Evolutionary conservation across 2,797 vertebrate genomes (phyloP), one percentile per base, ranked within the genome.

Genomic region (Girardinus metallicus): DNA sequence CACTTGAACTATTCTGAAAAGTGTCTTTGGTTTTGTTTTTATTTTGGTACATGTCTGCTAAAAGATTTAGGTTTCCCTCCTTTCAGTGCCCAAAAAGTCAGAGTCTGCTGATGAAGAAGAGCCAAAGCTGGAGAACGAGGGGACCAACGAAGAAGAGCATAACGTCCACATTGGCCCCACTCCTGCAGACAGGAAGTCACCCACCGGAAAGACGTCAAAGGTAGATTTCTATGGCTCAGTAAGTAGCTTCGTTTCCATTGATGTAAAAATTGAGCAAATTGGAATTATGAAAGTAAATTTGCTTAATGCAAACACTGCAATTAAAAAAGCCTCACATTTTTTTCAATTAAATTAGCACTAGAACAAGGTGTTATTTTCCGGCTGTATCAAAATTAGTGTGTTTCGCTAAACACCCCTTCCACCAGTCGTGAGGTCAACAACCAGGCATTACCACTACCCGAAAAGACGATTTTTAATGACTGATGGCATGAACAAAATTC

Each of bases 81-180:
- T 77, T 68, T 41, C 75, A 99, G 99, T 96, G 85, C 97, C 96
- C 80, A 99, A 98, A 91, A 99, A 99, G 88, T 97, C 96, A 4
- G 98, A 98, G 81, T 97, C 97, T 26, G 94, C 96, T 86, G 98
- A 98, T 84, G 94, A 97, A 21, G 98, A 99, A 88, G 98, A 98
- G 93, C 95, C 96, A 79, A 99, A 99, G 94, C 96, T 98, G 86
- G 98, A 97, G 90, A 97, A 97, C 0, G 97, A 98, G 89, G 98
- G 97, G 89, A 97, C 96, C 92, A 98, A 97, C 90, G 96, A 97
- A 87, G 98, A 97, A 85, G 98, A 97, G 84, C 74, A 97, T 88
- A 92, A 95, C 80, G 96, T 97, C 76, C 94, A 98, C 80, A 96
- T 97, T 79, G 97, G 94, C 88, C 96, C 98, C 29, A 79, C 96